Percentiles rank a stretch among this genome's conserved stretches.
These are phyloP conservation scores for Netelia inedita DNA, from an alignment of 2,888 invertebrate species.

Conservation along the genomic window DNA sequence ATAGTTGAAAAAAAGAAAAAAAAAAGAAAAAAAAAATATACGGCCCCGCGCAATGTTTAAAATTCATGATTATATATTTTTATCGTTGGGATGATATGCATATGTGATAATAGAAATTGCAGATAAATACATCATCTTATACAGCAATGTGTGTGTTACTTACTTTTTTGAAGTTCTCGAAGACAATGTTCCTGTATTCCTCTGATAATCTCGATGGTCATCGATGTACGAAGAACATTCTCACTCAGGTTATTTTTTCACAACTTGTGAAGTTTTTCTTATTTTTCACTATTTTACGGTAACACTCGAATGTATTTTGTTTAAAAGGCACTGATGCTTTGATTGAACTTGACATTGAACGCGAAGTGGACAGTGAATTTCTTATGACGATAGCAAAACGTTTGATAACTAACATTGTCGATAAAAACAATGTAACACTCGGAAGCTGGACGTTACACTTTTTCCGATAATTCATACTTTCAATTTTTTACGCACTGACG, in stretches of 20 bases:
- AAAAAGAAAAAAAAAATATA: constrained; percentile 57
- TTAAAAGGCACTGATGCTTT: neutral
- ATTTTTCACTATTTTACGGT: neutral
- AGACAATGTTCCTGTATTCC: neutral
- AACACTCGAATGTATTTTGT: neutral
- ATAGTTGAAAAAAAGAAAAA: constrained; percentile 66
- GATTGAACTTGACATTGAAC: too few relatives aligned
- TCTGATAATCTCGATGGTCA: neutral
- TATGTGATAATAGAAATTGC: constrained; percentile 77
- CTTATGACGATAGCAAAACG: too few relatives aligned
- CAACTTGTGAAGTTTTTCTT: too few relatives aligned
- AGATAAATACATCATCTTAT: constrained; percentile 73
- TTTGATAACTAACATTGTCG: too few relatives aligned
- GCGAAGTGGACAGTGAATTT: too few relatives aligned
- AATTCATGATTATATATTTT: constrained; percentile 73
- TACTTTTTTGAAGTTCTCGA: neutral
- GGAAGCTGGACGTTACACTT: too few relatives aligned
- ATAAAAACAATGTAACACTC: too few relatives aligned
- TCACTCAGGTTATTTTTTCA: too few relatives aligned
- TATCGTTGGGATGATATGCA: constrained; percentile 72
- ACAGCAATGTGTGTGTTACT: constrained; percentile 20
- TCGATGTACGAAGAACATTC: too few relatives aligned
- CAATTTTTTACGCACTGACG: neutral
- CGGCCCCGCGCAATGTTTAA: constrained; percentile 71
- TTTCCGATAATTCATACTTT: too few relatives aligned